Conservation (phyloP, 2,888 invertebrate genomes). For the Pseudoips prasinana region DNA sequence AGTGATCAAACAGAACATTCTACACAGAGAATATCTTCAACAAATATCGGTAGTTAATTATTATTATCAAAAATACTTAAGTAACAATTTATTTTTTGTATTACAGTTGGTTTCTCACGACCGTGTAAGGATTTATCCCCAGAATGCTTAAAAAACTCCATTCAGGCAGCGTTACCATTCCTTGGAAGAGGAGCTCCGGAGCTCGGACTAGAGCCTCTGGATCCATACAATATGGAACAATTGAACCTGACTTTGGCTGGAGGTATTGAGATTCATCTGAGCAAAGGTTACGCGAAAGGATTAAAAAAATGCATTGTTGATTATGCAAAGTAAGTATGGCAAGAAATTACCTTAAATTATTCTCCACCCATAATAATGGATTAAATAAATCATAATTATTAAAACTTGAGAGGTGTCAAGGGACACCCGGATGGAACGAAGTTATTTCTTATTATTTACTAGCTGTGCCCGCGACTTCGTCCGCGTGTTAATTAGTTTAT, state of each 20-base stretch:
- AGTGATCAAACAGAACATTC: too few relatives aligned
- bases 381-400: not conserved
- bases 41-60: too few relatives aligned
- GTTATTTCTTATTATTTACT: too few relatives aligned
- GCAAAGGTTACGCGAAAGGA: constrained; percentile 44
- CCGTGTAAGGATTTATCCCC: constrained; percentile 41
- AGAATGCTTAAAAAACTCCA: constrained; percentile 41
- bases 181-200: constrained; percentile 47
- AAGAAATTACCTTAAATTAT: too few relatives aligned
- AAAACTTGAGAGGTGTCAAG: too few relatives aligned
- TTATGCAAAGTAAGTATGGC: constrained; percentile 37
- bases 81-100: too few relatives aligned
- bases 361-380: too few relatives aligned
- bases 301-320: constrained; percentile 50
- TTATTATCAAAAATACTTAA: too few relatives aligned
- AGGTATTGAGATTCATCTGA: constrained; percentile 42
- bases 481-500: too few relatives aligned
- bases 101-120: constrained; percentile 22
- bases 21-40: too few relatives aligned
- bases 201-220: constrained; percentile 42
- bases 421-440: too few relatives aligned
- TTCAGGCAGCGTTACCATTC: constrained; percentile 41
- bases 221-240: constrained; percentile 48
- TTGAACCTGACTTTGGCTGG: constrained; percentile 46
- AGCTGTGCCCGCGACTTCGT: too few relatives aligned